A percentile compares a stretch with the other conserved stretches of the same genome.
Conservation (phyloP, 2,113 vertebrate species). For the Tauraco erythrolophus region DNA sequence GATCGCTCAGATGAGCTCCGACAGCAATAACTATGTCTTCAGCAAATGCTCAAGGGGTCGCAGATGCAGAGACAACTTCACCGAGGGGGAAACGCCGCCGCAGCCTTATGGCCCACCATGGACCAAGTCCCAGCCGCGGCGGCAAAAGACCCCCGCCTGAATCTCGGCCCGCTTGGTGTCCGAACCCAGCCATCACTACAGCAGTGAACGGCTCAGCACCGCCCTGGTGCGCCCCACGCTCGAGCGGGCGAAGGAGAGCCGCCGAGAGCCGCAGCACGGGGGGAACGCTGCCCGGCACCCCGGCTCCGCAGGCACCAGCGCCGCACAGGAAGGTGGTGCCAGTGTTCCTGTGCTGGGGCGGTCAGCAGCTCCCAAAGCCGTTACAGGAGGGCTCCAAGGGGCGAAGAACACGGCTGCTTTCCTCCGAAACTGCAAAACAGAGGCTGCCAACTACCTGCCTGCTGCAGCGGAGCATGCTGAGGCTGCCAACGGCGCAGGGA, state of each 20-base stretch:
- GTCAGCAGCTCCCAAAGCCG: neutral
- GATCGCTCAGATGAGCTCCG: neutral
- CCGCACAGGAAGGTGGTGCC: neutral
- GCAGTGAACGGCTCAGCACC: neutral
- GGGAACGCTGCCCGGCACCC: neutral
- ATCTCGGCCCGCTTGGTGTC: neutral
- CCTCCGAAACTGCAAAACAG: neutral
- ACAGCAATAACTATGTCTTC: neutral
- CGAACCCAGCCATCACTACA: neutral
- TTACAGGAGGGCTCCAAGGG: neutral
- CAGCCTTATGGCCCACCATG: neutral
- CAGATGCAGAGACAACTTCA: neutral
- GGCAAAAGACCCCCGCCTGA: too few species aligned
- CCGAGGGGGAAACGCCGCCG: rapidly evolving
- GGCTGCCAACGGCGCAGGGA: neutral
- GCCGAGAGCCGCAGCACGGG: neutral
- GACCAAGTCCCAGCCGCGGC: rapidly evolving
- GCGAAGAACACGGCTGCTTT: too few species aligned
- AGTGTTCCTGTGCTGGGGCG: rapidly evolving
- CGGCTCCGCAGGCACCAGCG: neutral
- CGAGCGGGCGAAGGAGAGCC: rapidly evolving
- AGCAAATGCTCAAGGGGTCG: neutral
- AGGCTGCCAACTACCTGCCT: neutral
- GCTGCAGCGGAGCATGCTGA: neutral
- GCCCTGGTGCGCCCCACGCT: neutral